A percentile compares a stretch with the other conserved stretches of the same genome.
Conservation (phyloP, 2,113 vertebrate genomes). For the Misgurnus anguillicaudatus region DNA sequence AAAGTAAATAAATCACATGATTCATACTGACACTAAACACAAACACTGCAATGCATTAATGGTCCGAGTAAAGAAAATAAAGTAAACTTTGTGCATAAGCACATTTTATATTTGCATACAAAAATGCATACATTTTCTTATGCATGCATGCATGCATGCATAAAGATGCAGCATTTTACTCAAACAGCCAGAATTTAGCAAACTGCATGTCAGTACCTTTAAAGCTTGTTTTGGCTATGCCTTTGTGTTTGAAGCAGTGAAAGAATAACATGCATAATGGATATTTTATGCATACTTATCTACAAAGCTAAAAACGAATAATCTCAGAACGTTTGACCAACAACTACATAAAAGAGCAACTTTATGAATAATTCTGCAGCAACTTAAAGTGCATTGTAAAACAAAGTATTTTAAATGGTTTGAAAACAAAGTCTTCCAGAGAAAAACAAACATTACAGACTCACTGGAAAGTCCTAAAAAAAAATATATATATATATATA, state of each 20-base stretch:
- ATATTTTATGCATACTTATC: slow-evolving; percentile 3
- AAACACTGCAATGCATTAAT: background rate
- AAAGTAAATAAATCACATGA: slow-evolving; percentile 7
- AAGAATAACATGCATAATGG: slow-evolving; percentile 7
- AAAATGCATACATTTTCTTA: background rate
- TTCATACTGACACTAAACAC: background rate
- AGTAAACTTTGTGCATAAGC: background rate
- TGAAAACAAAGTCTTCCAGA: background rate
- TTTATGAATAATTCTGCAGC: background rate
- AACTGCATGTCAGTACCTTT: slow-evolving; percentile 5
- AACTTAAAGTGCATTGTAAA: background rate
- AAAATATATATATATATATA: background rate
- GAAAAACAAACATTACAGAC: background rate
- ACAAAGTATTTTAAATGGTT: background rate
- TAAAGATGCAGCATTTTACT: background rate
- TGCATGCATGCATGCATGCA: background rate
- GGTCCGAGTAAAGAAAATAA: background rate
- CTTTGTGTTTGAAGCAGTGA: background rate
- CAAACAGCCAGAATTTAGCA: background rate
- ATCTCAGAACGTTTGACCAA: background rate
- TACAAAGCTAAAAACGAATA: background rate
- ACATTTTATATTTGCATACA: background rate
- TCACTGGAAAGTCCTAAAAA: background rate
- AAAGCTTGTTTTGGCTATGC: background rate
- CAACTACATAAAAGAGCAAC: background rate